These are phyloP conservation scores for Entomobrya proxima DNA, from an alignment of 2,888 invertebrate species.

Conservation along the genomic window DNA sequence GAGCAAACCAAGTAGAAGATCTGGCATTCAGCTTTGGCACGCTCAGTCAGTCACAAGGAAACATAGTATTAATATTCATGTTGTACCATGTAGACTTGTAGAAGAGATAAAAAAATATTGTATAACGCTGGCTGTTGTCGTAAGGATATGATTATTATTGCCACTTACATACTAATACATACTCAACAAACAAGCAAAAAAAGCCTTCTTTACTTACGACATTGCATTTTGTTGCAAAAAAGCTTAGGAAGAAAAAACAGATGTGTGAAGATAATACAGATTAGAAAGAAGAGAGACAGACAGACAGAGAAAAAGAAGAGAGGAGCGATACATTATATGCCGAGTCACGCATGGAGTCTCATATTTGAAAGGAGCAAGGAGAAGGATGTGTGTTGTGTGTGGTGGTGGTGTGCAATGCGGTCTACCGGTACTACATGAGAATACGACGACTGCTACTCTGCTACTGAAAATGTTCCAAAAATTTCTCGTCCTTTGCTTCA, in stretches of 20 bases:
- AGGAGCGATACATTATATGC: constrained; percentile 43
- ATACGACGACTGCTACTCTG: no score
- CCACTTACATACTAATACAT: constrained; percentile 10
- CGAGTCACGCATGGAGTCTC: constrained; percentile 57
- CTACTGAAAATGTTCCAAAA: constrained; percentile 63
- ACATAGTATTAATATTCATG: constrained; percentile 20
- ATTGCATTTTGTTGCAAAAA: constrained; percentile 37
- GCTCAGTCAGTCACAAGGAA: constrained; percentile 7
- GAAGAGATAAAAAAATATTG: not conserved
- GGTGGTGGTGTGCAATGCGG: constrained; percentile 58
- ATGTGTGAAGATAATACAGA: constrained; percentile 58
- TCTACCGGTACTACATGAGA: constrained; percentile 49
- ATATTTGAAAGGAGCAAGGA: constrained; percentile 20
- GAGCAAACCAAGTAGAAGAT: constrained; percentile 3
- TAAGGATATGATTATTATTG: constrained; percentile 24
- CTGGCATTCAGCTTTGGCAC: constrained; percentile 6
- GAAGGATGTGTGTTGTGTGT: not conserved
- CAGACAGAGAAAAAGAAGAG: not conserved
- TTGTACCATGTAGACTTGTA: not conserved
- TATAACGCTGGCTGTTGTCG: no score
- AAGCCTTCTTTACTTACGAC: constrained; percentile 32
- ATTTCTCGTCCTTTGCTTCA: constrained; percentile 39
- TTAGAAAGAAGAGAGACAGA: constrained; percentile 36
- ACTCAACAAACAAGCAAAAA: not conserved
- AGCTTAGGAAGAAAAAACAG: no score